phyloP scores from a whole-genome alignment of 2,888 invertebrate species.

The Ormyrus pomaceus region DNA sequence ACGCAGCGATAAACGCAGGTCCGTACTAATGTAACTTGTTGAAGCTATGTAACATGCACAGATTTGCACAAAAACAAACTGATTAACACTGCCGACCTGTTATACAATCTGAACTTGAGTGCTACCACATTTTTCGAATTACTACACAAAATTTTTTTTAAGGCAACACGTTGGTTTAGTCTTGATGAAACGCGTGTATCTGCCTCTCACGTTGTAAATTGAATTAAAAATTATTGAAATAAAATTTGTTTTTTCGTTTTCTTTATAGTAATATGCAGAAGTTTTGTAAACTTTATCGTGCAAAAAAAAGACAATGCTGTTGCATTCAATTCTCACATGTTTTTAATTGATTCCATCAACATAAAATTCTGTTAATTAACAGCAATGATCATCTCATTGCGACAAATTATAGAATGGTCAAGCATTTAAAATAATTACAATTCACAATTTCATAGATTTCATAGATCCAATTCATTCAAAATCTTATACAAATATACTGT shows the following conservation, averaged over 20 bases:
- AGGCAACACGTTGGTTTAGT: slow-evolving; percentile 65
- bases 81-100: slow-evolving; percentile 34
- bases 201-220: slow-evolving; percentile 42
- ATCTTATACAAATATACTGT: slow-evolving; percentile 43
- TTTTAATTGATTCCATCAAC: slow-evolving; percentile 7
- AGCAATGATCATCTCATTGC: slow-evolving; percentile 7
- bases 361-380: neutral
- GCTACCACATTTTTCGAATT: slow-evolving; percentile 57
- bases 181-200: slow-evolving; percentile 54
- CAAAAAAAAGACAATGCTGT: slow-evolving; percentile 36
- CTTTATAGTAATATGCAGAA: slow-evolving; percentile 49
- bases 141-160: slow-evolving; percentile 58
- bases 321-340: slow-evolving; percentile 38
- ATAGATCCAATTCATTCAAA: slow-evolving; percentile 38
- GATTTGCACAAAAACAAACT: slow-evolving; percentile 47
- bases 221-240: slow-evolving; percentile 36
- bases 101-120: slow-evolving; percentile 64
- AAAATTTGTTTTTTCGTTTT: slow-evolving; percentile 50
- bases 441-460: slow-evolving; percentile 26
- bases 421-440: slow-evolving; percentile 26
- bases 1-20: slow-evolving; percentile 17
- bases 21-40: slow-evolving; percentile 47
- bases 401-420: slow-evolving; percentile 17
- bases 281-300: slow-evolving; percentile 1
- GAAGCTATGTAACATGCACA: slow-evolving; percentile 44